A percentile compares a stretch with the other conserved stretches of the same genome.
phyloP scores from a whole-genome alignment of 1,140 invertebrate species.

The Hylyphantes graminicola region DNA sequence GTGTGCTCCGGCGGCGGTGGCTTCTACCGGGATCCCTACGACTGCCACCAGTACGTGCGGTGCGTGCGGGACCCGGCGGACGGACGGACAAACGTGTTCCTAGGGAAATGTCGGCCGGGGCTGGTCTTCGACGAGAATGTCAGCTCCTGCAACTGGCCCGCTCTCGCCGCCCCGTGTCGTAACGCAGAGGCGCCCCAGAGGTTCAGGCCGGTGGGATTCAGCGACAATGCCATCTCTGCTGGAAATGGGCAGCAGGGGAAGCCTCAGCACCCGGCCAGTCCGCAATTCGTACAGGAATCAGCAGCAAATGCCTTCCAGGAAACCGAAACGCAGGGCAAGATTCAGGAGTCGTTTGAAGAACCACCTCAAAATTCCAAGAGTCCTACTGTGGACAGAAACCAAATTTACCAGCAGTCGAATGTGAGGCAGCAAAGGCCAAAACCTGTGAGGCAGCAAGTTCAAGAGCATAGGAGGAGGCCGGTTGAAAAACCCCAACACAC shows the following conservation, averaged over 20 bases:
- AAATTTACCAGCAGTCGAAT: background rate
- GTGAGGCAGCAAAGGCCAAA: background rate
- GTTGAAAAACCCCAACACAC: background rate
- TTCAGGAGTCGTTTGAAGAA: background rate
- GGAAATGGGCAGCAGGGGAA: background rate
- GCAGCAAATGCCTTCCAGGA: slow-evolving; percentile 3
- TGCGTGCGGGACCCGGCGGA: slow-evolving; percentile 44
- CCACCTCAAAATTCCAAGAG: background rate
- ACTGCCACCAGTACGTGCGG: slow-evolving; percentile 56
- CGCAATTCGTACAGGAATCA: background rate
- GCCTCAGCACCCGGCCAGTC: background rate
- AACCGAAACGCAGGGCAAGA: background rate
- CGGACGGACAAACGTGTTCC: slow-evolving; percentile 12
- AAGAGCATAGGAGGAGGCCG: background rate
- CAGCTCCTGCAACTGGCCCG: slow-evolving; percentile 59
- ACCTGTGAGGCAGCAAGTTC: background rate
- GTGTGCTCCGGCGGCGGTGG: slow-evolving; percentile 23
- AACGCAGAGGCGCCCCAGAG: slow-evolving; percentile 2
- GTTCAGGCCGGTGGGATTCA: background rate
- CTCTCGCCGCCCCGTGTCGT: slow-evolving; percentile 48
- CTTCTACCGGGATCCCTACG: slow-evolving; percentile 57
- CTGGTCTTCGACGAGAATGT: slow-evolving; percentile 62
- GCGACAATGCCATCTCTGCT: background rate
- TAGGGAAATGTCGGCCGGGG: slow-evolving; percentile 72
- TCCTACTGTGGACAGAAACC: background rate